These are phyloP conservation scores for Teleopsis dalmanni DNA, from an alignment of 1,140 invertebrate species.

Conservation along the genomic window DNA sequence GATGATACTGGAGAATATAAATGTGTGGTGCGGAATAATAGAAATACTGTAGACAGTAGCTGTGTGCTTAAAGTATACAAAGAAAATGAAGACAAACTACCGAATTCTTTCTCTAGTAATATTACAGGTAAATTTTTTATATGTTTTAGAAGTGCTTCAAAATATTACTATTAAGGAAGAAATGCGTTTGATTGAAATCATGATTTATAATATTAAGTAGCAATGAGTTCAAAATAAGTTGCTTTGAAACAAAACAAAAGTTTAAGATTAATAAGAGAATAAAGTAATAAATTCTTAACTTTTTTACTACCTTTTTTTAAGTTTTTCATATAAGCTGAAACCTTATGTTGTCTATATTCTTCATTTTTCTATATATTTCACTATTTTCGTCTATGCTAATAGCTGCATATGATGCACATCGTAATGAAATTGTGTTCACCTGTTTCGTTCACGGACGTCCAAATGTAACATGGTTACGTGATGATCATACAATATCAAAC, in stretches of 20 bases:
- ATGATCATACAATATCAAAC: slow-evolving; percentile 49
- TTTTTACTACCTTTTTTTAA: not conserved
- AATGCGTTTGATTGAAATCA: too few species aligned
- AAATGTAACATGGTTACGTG: slow-evolving; percentile 59
- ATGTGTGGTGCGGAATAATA: slow-evolving; percentile 56
- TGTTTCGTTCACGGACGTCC: slow-evolving; percentile 56
- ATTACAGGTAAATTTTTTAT: slow-evolving; percentile 19
- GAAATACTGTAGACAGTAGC: slow-evolving; percentile 53
- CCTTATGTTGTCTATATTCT: too few species aligned
- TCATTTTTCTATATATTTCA: not conserved
- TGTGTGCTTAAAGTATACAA: slow-evolving; percentile 55
- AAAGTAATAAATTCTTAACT: not conserved
- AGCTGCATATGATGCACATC: slow-evolving; percentile 44
- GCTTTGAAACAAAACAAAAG: not conserved
- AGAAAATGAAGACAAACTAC: slow-evolving; percentile 16
- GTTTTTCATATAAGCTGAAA: too few species aligned
- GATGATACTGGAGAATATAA: slow-evolving; percentile 40
- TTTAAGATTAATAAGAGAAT: not conserved
- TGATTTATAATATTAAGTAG: too few species aligned
- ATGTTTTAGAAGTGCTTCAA: not conserved
- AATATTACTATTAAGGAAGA: too few species aligned
- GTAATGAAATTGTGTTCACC: slow-evolving; percentile 56
- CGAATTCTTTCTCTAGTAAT: slow-evolving; percentile 25
- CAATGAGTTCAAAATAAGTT: too few species aligned
- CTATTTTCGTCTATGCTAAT: slow-evolving; percentile 17